Evolutionary conservation across 1,140 invertebrate species (phyloP), one percentile per base, ranked within the genome.

Genomic region (Habropoda laboriosa): DNA sequence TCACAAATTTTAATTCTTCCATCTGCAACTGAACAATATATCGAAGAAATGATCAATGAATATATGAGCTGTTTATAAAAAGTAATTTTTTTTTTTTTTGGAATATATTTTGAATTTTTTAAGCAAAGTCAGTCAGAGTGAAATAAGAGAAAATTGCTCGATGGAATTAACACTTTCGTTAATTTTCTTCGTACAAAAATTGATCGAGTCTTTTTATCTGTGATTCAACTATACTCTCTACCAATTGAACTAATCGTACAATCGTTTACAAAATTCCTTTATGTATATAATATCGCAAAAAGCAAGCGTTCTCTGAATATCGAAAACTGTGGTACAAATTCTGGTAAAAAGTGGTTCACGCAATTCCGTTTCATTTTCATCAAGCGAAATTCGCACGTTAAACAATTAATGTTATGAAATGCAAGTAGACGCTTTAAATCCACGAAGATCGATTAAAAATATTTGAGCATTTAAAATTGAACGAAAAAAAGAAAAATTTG

Each of bases 321-420:
- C 47, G 47, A 51, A 67, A 67, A 35, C 49, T 13, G 12, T 35
- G 64, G 21, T 67, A 67, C 18, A 47, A 67, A 67, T 32, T 32
- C 8, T 30, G 42, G 42, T 67, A 32, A 3, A 32, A 49, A 35
- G 18, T 24, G n/a, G 13, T 63, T 63, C 60, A 27, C 10, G 40
- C 18, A 21, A 27, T 18, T 58, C n/a, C 30, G 55, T 4, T 18
- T 61, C 35, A 0, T 61, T 38, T 10, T 4, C 21, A n/a, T 10
- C 18, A 7, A 10, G 8, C 0, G 16, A 42, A 18, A 10, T 16
- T 24, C 12, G 55, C 27, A 6, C 18, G 5, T 63, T 42, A 27
- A 63, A 63, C 18, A 21, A 35, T 10, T 42, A 42, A 13, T 35
- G 30, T 35, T 35, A 60, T 16, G 10, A 60, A 35, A 10, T 35